Base-by-base conservation (phyloP, 1,140 invertebrate species). In the Bathynomus jamesi region DNA sequence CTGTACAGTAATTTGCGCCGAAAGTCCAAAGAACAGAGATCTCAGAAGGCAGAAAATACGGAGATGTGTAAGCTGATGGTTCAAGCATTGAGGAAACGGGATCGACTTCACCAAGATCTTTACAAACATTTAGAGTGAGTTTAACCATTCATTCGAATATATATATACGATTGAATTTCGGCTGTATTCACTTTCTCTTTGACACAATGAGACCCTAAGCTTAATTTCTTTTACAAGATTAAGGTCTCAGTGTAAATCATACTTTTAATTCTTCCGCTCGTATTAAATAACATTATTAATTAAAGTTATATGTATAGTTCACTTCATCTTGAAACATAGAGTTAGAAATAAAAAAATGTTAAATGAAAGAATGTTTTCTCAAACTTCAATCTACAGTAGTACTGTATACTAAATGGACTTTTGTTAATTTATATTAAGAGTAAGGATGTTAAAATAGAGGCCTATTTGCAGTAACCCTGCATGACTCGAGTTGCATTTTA, bases 101-200 rank as follows among this genome's bases (percentile, higher is more conserved):
- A 76, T 29, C 68, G 75, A 46, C 61, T 76, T 27, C 72, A 76
- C n/a, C 75, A 76, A 65, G 75, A 76, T 62, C 69, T 76, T 10
- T 76, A 70, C 46, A 76, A 73, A 21, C 75, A 76, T 53, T 62
- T 76, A 13, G 75, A 76, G 75, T 76, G 64, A 65, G 75, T 76
- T 10, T 66, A n/a, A 30, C 10, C 4, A 11, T 62, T 32, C 0
- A 24, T 67, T 24, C 7, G 17, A 21, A 61, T 62, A 27, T 25
- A 30, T 21, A 24, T 13, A 64, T 27, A n/a, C 7, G 10, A n/a
- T 10, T 53, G n/a, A 53, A 13, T 53, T 13, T 53, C 11, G 46
- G n/a, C 11, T 13, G 11, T 13, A 53, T 53, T n/a, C 46, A 53
- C 46, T 11, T 63, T 2, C 30, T 17, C 13, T 63, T 4, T 2